Percentiles rank a stretch among this genome's conserved stretches.
These are phyloP conservation scores for Endotricha flammealis DNA, from an alignment of 2,888 invertebrate genomes.

Conservation along the genomic window DNA sequence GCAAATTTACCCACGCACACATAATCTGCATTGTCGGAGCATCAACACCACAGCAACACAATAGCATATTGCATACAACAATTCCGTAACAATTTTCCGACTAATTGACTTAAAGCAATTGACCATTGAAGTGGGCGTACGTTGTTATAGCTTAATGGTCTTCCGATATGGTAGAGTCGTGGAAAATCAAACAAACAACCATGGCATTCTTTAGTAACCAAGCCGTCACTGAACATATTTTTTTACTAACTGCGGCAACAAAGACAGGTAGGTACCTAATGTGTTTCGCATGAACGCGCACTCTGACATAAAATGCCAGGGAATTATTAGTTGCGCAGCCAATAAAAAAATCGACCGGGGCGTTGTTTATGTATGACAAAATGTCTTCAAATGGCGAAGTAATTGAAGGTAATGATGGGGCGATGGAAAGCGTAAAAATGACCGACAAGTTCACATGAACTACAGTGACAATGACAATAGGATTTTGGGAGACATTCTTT, in stretches of 20 bases:
- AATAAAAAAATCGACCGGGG: slow-evolving; percentile 2
- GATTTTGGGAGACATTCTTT: too few relatives aligned
- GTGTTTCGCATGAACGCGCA: slow-evolving; percentile 17
- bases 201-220: slow-evolving; percentile 22
- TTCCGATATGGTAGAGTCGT: slow-evolving; percentile 49
- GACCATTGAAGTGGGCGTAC: slow-evolving; percentile 61
- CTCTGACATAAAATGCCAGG: slow-evolving; percentile 10
- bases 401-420: neutral
- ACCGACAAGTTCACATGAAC: slow-evolving; percentile 1
- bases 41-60: slow-evolving; percentile 9
- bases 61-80: slow-evolving; percentile 28
- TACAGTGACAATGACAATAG: neutral
- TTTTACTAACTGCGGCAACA: slow-evolving; percentile 15
- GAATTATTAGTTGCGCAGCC: slow-evolving; percentile 5
- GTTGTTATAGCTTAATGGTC: slow-evolving; percentile 63
- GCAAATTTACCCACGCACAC: neutral
- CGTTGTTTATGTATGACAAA: slow-evolving; percentile 7
- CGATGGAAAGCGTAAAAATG: neutral
- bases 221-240: slow-evolving; percentile 12
- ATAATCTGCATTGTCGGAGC: neutral
- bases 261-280: slow-evolving; percentile 17
- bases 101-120: slow-evolving; percentile 71
- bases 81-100: slow-evolving; percentile 68
- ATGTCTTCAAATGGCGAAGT: slow-evolving; percentile 4
- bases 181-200: slow-evolving; percentile 44